Conservation (phyloP, 2,888 invertebrate genomes). For the Morpho helenor region DNA sequence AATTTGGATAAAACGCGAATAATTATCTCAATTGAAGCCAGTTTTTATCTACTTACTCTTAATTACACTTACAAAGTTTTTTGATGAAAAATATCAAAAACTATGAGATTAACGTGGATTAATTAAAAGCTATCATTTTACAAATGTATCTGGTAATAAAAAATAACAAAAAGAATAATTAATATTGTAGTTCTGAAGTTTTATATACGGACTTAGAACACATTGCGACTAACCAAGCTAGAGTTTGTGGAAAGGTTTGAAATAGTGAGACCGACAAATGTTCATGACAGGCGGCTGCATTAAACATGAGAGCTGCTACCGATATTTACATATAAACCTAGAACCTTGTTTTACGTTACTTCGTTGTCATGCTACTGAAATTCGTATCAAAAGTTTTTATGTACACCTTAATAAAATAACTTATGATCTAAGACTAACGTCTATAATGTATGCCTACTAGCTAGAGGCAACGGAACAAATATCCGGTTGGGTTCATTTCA, state of each 20-base stretch:
- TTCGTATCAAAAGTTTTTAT: slow-evolving; percentile 5
- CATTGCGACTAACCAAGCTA: slow-evolving; percentile 19
- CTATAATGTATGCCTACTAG: too few relatives aligned
- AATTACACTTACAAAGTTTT: not conserved
- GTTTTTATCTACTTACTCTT: not conserved
- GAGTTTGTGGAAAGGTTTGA: slow-evolving; percentile 40
- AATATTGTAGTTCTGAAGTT: slow-evolving; percentile 5
- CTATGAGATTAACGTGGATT: too few relatives aligned
- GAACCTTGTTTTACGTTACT: slow-evolving; percentile 32
- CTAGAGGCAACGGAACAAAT: too few relatives aligned
- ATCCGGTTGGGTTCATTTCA: too few relatives aligned
- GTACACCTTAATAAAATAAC: too few relatives aligned
- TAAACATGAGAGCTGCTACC: slow-evolving; percentile 70
- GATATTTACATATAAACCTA: slow-evolving; percentile 58
- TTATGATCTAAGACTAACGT: too few relatives aligned
- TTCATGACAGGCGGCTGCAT: slow-evolving; percentile 72
- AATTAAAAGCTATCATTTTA: too few relatives aligned
- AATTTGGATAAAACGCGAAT: slow-evolving; percentile 10
- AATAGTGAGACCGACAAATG: slow-evolving; percentile 73
- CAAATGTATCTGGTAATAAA: not conserved
- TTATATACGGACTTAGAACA: slow-evolving; percentile 16
- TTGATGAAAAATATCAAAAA: too few relatives aligned
- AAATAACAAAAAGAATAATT: slow-evolving; percentile 3
- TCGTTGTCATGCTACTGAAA: slow-evolving; percentile 9
- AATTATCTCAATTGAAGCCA: slow-evolving; percentile 5